Conservation (phyloP, 2,888 invertebrate species). For the Apamea sordens region DNA sequence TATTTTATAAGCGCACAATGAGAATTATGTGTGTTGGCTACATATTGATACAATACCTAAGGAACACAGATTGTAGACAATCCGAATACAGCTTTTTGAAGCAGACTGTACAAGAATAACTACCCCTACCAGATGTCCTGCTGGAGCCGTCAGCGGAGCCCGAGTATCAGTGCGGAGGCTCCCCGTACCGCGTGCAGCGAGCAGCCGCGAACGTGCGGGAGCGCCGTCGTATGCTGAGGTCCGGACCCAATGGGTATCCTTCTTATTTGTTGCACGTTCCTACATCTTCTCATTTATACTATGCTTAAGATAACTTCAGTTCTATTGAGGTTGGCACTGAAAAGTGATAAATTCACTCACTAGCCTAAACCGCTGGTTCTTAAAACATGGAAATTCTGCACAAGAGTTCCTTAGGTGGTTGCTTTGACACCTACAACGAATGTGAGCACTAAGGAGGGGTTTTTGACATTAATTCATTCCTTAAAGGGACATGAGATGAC, state of each 20-base stretch:
- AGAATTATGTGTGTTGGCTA: neutral
- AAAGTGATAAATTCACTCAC: neutral
- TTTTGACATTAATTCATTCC: neutral
- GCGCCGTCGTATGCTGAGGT: conserved; percentile 99
- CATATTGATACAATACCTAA: neutral
- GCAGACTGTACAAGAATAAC: neutral
- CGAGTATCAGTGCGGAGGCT: conserved; percentile 91
- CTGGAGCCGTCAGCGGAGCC: conserved; percentile 89
- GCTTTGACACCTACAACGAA: neutral
- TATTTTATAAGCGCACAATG: neutral
- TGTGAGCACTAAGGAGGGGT: neutral
- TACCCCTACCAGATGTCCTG: conserved; percentile 77
- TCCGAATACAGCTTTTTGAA: neutral
- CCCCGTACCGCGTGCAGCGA: conserved; percentile 96
- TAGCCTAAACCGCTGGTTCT: neutral
- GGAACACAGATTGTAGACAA: neutral
- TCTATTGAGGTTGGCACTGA: neutral
- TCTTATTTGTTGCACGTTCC: conserved; percentile 70
- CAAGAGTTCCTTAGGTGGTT: neutral
- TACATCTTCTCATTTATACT: conserved; percentile 13
- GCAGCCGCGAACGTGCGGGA: conserved; percentile 99
- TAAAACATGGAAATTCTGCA: neutral
- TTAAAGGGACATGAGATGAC: too few relatives aligned
- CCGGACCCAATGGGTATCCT: conserved; percentile 95
- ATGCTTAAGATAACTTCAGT: neutral